Base-by-base conservation (phyloP, 1,140 invertebrate species). In the Idris sp. region DNA sequence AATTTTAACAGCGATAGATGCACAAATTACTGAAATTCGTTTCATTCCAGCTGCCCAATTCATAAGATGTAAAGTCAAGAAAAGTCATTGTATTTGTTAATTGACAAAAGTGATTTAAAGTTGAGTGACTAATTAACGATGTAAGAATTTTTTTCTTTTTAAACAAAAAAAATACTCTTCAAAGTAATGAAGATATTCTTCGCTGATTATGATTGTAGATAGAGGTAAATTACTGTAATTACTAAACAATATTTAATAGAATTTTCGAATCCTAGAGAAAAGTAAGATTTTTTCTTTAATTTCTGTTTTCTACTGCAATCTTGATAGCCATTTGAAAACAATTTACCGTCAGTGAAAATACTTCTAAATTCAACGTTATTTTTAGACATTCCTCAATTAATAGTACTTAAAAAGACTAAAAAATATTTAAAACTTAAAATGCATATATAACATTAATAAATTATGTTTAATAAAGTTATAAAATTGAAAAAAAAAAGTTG, bases 1-100 rank as follows among this genome's bases (percentile, higher is more conserved):
- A 62, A 72, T 72, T 62, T 54, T 36, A 41, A 40, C 49, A 61
- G 56, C 38, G 68, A 71, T 62, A 35, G 25, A 72, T 72, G 62
- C 43, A 41, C 56, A 19, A n/a, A 54, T 56, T 56, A 38, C 43
- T 22, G 22, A 18, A 26, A 13, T 44, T 22, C 35, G 25, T 67
- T 56, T 40, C 26, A 26, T 38, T 26, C 19, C 18, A 43, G 19
- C 43, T 44, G 46, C 53, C 44, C 33, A 16, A 35, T 49, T 38
- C 16, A 22, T 41, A 3, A 58, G 49, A 41, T 41, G 31, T 43
- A 19, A 41, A n/a, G n/a, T 43, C n/a, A 8, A 26, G 13, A 26
- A 36, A 30, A 16, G 46, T 69, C 51, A 59, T 59, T 69, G 36
- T 49, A 28, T 48, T 56, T 48, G 41, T 44, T 43, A 68, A 51